Evolutionary conservation across 2,888 invertebrate species (phyloP), one percentile per base, ranked within the genome.

Genomic region (Mesorhabditis sp.): DNA sequence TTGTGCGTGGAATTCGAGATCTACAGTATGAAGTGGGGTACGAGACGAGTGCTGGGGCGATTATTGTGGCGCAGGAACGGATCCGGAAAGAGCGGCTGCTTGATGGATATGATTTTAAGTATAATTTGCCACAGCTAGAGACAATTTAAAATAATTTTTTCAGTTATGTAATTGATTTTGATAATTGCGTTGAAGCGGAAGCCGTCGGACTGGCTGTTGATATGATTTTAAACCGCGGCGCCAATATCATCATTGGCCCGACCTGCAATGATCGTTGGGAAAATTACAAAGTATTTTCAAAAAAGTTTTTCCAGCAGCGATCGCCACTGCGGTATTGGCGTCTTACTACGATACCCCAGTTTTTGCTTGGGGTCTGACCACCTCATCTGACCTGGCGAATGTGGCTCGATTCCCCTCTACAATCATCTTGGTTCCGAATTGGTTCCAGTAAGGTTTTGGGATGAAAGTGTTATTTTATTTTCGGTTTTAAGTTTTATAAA

Each of bases 181-280:
- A 50, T n/a, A 50, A 50, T 50, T 50, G 58, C 58, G n/a, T 50
- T 50, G 58, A 50, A n/a, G 58, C 58, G n/a, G 10, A 50, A 50
- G 58, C 58, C n/a, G 58, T 50, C 58, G 58, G 58, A 13, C n/a
- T 50, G 58, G 7, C 58, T n/a, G 58, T 50, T n/a, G 58, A 50
- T 50, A 13, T 50, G 58, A 50, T 50, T n/a, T 13, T n/a, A n/a
- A 50, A 50, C 7, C 58, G n/a, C 7, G n/a, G n/a, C 58, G 58
- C n/a, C 10, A 50, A 50, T n/a, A 50, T 50, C n/a, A 50, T 50
- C 58, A 50, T 50, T n/a, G 58, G 58, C 7, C 58, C 58, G n/a
- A 76, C 78, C 6, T 81, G 81, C 67, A 79, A 75, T 66, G 74
- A 68, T 62, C 75, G 80, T 80, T 71, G 65, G 70, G 75, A 61